Percentiles rank a stretch among this genome's conserved stretches.
Conservation (phyloP, 2,113 vertebrate species). For the Ailurus styani region DNA sequence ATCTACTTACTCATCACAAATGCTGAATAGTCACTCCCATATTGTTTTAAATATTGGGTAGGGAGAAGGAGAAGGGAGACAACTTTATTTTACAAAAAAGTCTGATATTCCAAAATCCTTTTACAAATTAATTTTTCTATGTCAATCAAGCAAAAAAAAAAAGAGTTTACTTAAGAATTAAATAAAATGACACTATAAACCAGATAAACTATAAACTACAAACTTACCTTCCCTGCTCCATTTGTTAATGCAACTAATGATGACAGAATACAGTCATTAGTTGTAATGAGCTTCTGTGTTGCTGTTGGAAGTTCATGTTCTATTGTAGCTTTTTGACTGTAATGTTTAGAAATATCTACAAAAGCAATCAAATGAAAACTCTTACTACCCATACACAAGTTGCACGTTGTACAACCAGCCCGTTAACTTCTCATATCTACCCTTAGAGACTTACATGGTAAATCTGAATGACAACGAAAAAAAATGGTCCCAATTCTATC, state of each 20-base stretch:
- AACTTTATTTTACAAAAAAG: not conserved
- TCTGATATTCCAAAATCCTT: not conserved
- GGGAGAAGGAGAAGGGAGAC: not conserved
- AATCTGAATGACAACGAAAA: not conserved
- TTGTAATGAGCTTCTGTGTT: conserved; percentile 95
- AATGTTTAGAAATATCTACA: conserved; percentile 94
- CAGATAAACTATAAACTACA: not conserved
- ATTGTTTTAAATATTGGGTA: not conserved
- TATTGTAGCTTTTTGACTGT: conserved; percentile 92
- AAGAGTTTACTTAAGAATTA: not conserved
- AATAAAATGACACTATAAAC: not conserved
- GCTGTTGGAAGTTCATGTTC: conserved; percentile 94
- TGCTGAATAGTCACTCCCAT: not conserved
- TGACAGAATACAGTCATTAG: conserved; percentile 95
- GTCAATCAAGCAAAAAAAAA: not conserved
- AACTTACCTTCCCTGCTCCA: conserved; percentile 90
- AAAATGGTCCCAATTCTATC: not conserved
- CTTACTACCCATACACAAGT: not conserved
- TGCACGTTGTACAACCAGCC: not conserved
- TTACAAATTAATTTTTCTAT: not conserved
- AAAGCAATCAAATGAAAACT: conserved; percentile 46
- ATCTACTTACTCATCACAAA: not conserved
- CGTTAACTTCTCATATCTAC: not conserved
- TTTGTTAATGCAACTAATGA: conserved; percentile 91
- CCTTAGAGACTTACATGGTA: not conserved